Base-by-base conservation (phyloP, 2,113 vertebrate genomes). In the Lepus timidus region DNA sequence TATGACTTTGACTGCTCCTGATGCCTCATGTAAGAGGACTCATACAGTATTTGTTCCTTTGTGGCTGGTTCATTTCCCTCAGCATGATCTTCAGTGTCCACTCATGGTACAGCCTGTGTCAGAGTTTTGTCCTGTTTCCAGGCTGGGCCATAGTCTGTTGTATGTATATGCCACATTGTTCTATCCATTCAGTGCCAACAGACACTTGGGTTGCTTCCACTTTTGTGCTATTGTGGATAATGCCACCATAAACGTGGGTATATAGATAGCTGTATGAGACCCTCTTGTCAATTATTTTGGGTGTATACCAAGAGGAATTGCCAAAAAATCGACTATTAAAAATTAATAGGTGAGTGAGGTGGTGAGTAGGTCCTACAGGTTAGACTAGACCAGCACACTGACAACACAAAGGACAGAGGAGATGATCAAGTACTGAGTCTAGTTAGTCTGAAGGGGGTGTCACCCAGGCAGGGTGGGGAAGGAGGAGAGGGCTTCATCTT, bases 311-410 rank as follows among this genome's bases (percentile, higher is more conserved):
- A 64, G 6, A 33, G 55, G 9, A 68, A 62, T 44, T 82, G 9
- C 51, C 23, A 49, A 80, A 58, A 93, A 74, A 61, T 11, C 67
- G 65, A 70, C 64, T 93, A 29, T 88, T 80, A 74, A 86, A 61
- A 94, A 80, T 92, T 65, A 71, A 91, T 79, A 91, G 22, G 4
- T n/a, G 76, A 90, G 16, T 71, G 25, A 73, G 67, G 52, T 75
- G n/a, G 25, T 39, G 14, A 86, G 31, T 62, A 33, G 29, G 9
- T 71, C 27, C 58, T 74, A 39, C 0, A 51, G 6, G 65, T 83
- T 74, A 23, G 16, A 4, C 2, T 52, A 0, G 31, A 27, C 65
- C 20, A 49, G 29, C 17, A 76, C 17, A 58, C 3, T 64, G 6
- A 68, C 80, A 91, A 73, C 73, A 84, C 36, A 85, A 62, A 74